Evolutionary conservation across 2,113 vertebrate species (phyloP).

Genomic region (Cricetomys ansorgei): DNA sequence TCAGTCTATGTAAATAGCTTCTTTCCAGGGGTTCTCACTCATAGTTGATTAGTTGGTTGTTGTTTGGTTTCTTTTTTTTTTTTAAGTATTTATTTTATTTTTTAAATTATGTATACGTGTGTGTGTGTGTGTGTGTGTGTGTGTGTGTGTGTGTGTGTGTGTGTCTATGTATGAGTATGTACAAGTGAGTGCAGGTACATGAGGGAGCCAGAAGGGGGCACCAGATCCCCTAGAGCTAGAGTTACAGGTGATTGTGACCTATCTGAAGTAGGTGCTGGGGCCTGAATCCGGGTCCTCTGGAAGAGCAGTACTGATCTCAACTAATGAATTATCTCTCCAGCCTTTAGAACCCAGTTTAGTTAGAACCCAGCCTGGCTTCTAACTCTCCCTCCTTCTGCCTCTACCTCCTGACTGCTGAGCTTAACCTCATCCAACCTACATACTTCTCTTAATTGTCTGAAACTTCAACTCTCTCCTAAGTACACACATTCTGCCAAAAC

Average conservation of each 20-base stretch:
- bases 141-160: not conserved
- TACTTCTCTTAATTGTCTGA: not conserved
- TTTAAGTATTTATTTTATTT: not conserved
- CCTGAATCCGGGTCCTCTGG: not conserved
- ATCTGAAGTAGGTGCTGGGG: not conserved
- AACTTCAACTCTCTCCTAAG: not conserved
- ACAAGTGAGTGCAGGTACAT: not conserved
- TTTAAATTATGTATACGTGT: no score
- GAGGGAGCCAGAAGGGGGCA: not conserved
- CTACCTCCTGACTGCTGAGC: not conserved
- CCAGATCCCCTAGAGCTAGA: not conserved
- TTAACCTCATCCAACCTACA: not conserved
- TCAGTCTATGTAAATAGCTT: not conserved
- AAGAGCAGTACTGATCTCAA: not conserved
- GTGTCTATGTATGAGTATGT: not conserved
- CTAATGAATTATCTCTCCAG: no score
- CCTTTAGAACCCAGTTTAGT: not conserved
- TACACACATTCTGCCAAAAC: not conserved
- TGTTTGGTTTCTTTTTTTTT: not conserved
- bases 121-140: no score
- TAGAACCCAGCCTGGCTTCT: not conserved
- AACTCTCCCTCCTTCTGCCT: not conserved
- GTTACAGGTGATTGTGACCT: not conserved
- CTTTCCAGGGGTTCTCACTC: not conserved
- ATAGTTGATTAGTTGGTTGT: not conserved